Evolutionary conservation across 2,797 vertebrate genomes (phyloP).

Genomic region (Helarctos malayanus): DNA sequence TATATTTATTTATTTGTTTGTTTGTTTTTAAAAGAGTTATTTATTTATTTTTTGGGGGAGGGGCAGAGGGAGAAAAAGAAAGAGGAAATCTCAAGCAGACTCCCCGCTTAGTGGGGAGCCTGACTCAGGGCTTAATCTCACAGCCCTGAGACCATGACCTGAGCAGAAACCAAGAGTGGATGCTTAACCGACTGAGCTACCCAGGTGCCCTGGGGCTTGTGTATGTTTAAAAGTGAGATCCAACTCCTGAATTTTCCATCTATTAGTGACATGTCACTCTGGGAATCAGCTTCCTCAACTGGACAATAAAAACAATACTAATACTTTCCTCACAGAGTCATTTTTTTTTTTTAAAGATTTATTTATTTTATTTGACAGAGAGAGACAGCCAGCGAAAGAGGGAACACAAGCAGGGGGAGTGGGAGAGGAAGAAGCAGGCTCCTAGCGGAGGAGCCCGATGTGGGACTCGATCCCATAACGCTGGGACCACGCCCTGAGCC

Average conservation of each 20-base stretch:
- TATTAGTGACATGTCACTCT: not conserved
- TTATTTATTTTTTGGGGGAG: not conserved
- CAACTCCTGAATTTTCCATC: not conserved
- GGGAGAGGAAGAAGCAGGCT: too few species aligned
- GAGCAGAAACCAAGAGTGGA: not conserved
- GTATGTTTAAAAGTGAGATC: not conserved
- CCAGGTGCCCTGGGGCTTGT: not conserved
- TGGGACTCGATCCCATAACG: too few species aligned
- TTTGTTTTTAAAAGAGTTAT: not conserved
- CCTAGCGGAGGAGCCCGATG: too few species aligned
- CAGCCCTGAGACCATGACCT: not conserved
- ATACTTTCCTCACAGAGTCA: not conserved
- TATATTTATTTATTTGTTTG: not conserved
- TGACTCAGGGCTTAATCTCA: not conserved
- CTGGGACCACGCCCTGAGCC: too few species aligned
- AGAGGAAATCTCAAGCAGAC: not conserved
- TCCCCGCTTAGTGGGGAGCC: not conserved
- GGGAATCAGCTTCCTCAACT: not conserved
- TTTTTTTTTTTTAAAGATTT: not conserved
- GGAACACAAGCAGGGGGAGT: too few species aligned
- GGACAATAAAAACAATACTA: not conserved
- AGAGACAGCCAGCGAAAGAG: too few species aligned
- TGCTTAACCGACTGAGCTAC: not conserved
- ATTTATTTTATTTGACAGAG: too few species aligned
- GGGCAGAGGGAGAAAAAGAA: not conserved